Percentiles rank a stretch among this genome's conserved stretches.
These are phyloP conservation scores for Emys orbicularis DNA, from an alignment of 2,797 vertebrate species.

Conservation along the genomic window DNA sequence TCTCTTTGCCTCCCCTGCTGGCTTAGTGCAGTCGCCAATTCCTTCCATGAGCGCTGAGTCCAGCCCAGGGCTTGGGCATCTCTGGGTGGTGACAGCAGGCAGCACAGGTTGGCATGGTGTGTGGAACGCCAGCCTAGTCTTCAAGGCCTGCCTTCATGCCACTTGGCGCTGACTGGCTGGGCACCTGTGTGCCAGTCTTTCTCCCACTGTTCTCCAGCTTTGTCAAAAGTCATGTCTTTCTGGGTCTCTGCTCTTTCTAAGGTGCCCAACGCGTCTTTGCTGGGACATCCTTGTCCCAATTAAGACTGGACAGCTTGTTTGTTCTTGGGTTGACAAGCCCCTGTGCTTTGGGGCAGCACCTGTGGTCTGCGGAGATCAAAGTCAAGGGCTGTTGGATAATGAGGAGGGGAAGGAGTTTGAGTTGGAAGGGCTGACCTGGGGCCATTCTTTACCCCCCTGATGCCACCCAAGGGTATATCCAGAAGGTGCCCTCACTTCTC, in stretches of 20 bases:
- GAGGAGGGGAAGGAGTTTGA: neutral
- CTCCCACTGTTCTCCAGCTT: neutral
- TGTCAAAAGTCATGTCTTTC: neutral
- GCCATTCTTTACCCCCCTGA: neutral
- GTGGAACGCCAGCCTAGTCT: too few relatives aligned
- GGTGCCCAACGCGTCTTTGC: neutral
- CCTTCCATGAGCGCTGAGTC: neutral
- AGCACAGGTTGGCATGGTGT: neutral
- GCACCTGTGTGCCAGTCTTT: neutral
- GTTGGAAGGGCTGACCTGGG: neutral
- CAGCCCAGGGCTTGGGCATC: neutral
- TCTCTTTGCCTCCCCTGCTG: neutral
- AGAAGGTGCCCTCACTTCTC: neutral
- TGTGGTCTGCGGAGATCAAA: neutral
- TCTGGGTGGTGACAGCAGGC: neutral
- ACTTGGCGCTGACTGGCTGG: neutral
- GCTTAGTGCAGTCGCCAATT: neutral
- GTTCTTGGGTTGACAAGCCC: neutral
- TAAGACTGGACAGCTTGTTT: neutral
- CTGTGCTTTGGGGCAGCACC: neutral
- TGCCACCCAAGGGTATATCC: neutral
- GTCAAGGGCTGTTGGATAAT: neutral
- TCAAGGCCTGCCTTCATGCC: too few relatives aligned
- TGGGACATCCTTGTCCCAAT: neutral
- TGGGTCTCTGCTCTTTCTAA: too few relatives aligned